A percentile compares a stretch with the other conserved stretches of the same genome.
phyloP scores from a whole-genome alignment of 1,140 invertebrate genomes.

The Venturia canescens region DNA sequence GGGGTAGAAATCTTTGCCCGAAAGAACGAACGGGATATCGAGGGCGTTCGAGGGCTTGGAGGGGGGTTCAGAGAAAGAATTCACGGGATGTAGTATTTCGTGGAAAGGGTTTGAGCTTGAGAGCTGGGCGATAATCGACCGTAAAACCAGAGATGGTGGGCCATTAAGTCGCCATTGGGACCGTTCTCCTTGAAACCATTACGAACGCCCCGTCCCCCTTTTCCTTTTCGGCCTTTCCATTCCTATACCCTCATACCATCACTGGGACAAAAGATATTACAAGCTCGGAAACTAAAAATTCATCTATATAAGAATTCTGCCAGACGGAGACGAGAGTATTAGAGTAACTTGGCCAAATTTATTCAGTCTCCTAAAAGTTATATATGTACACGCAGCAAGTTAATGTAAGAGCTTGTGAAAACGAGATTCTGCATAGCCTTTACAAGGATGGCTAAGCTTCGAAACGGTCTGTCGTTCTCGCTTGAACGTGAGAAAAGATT shows the following conservation, averaged over 20 bases:
- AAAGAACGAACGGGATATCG: conserved; percentile 15
- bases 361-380: conserved; percentile 29
- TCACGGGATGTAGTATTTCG: conserved; percentile 38
- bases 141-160: conserved; percentile 67
- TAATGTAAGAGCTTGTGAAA: conserved; percentile 31
- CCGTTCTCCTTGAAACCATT: conserved; percentile 39
- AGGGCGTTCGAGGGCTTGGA: neutral
- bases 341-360: conserved; percentile 14
- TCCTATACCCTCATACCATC: conserved; percentile 2
- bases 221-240: neutral
- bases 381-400: neutral
- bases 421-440: conserved; percentile 11
- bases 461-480: conserved; percentile 26
- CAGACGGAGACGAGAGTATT: conserved; percentile 4
- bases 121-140: conserved; percentile 70
- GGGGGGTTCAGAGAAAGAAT: conserved; percentile 20
- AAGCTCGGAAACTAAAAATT: conserved; percentile 25
- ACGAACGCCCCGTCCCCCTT: neutral
- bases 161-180: conserved; percentile 37
- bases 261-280: conserved; percentile 32
- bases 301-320: conserved; percentile 26
- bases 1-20: conserved; percentile 36
- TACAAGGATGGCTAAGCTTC: conserved; percentile 30
- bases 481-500: conserved; percentile 36
- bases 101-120: conserved; percentile 56